Conservation (phyloP, 2,888 invertebrate genomes). For the Microctonus brassicae region DNA sequence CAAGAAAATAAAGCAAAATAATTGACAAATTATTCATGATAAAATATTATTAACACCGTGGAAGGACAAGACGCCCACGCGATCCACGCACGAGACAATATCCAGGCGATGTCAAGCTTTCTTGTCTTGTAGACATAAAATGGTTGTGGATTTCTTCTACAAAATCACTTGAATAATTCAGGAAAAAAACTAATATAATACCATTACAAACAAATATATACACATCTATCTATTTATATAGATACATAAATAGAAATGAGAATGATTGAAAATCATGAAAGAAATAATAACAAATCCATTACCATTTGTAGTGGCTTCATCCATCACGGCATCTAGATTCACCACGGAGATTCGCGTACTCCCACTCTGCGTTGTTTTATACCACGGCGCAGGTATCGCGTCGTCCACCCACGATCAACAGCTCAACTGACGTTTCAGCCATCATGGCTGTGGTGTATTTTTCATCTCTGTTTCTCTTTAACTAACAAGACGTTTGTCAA, state of each 20-base stretch:
- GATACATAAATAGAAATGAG: not conserved
- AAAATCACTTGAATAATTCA: constrained; percentile 1
- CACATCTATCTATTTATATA: not conserved
- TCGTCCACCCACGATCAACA: constrained; percentile 46
- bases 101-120: constrained; percentile 39
- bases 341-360: constrained; percentile 42
- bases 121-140: not conserved
- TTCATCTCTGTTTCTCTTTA: not conserved
- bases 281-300: constrained; percentile 46
- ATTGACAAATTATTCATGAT: constrained; percentile 1
- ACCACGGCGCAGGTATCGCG: constrained; percentile 37
- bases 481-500: no score
- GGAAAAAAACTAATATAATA: not conserved
- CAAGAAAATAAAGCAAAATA: not conserved
- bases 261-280: not conserved
- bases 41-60: constrained; percentile 42
- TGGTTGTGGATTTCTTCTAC: constrained; percentile 2
- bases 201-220: not conserved
- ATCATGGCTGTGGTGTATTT: constrained; percentile 26
- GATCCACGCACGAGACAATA: constrained; percentile 43
- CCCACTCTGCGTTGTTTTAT: constrained; percentile 20
- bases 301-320: constrained; percentile 62
- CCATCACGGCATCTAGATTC: constrained; percentile 63
- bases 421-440: constrained; percentile 42
- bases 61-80: constrained; percentile 65